Evolutionary conservation across 2,113 vertebrate genomes (phyloP).

Genomic region (Neofelis nebulosa): DNA sequence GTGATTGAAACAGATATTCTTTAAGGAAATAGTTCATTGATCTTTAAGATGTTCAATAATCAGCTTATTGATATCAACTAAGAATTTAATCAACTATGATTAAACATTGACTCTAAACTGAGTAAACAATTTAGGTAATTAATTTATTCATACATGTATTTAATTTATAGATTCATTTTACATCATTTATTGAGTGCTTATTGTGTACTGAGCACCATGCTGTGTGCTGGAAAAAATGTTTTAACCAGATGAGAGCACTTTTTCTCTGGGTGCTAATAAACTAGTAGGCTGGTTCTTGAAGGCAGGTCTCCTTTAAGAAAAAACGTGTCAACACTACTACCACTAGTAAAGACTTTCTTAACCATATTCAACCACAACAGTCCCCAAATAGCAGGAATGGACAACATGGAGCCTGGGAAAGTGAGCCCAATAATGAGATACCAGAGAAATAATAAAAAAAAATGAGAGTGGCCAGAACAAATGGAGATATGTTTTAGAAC

Average conservation of each 20-base stretch:
- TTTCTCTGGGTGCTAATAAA: neutral
- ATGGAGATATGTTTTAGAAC: neutral
- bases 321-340: neutral
- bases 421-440: neutral
- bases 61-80: neutral
- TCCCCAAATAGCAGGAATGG: neutral
- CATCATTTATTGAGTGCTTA: neutral
- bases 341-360: neutral
- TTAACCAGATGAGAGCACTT: neutral
- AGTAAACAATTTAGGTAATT: neutral
- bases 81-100: neutral
- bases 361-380: neutral
- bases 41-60: neutral
- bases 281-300: neutral
- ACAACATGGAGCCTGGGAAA: neutral
- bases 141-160: neutral
- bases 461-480: neutral
- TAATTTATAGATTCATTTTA: neutral
- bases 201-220: neutral
- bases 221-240: neutral
- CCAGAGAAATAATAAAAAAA: neutral
- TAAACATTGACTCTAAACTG: neutral
- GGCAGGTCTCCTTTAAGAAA: neutral
- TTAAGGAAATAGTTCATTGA: neutral
- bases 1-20: neutral